phyloP scores from a whole-genome alignment of 2,113 vertebrate genomes.

The Tachycineta bicolor region DNA sequence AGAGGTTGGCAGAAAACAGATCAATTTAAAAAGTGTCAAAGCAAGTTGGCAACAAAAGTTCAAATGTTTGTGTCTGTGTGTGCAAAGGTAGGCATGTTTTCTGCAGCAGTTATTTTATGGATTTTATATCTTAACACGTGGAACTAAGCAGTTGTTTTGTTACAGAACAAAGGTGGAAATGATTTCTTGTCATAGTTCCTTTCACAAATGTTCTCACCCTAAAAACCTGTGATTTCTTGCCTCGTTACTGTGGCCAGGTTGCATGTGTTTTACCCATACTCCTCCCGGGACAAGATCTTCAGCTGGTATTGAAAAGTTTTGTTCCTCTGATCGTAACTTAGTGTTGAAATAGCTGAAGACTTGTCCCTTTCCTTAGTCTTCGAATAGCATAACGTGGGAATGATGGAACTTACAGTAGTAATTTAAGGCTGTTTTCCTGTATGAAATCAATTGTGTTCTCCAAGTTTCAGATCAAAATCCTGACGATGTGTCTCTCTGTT shows the following conservation, averaged over 20 bases:
- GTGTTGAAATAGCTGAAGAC: background rate
- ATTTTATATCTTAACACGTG: constrained; percentile 12
- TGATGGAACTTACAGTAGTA: background rate
- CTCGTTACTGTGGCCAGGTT: background rate
- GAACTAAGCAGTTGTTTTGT: constrained; percentile 34
- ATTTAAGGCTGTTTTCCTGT: background rate
- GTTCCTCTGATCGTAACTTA: background rate
- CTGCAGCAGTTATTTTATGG: background rate
- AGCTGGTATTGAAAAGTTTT: background rate
- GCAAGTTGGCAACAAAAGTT: background rate
- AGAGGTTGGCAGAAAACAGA: background rate
- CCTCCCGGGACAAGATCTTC: background rate
- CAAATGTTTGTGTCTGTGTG: constrained; percentile 9
- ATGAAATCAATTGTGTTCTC: background rate
- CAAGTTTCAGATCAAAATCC: background rate
- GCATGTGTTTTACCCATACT: background rate
- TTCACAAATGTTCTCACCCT: background rate
- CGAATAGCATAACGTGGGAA: background rate
- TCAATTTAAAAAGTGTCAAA: background rate
- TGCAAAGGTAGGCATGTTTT: background rate
- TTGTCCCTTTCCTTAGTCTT: background rate
- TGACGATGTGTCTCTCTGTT: background rate
- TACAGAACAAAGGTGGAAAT: background rate
- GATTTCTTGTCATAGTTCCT: constrained; percentile 1
- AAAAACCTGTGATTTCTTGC: background rate